phyloP scores from a whole-genome alignment of 2,113 vertebrate genomes.

The Hypanus sabinus region DNA sequence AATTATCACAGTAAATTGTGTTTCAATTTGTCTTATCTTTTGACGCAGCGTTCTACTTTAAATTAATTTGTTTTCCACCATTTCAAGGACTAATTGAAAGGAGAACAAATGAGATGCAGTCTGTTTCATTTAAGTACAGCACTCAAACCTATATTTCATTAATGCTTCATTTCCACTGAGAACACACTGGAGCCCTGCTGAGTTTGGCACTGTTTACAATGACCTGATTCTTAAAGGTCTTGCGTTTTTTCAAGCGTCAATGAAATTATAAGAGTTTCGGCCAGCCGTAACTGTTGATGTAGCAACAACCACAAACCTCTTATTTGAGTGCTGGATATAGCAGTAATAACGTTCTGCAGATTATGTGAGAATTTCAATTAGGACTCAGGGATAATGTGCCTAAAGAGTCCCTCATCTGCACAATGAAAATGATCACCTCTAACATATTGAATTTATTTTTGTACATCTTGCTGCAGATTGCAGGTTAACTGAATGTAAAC shows the following conservation, averaged over 20 bases:
- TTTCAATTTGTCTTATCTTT: conserved; percentile 32
- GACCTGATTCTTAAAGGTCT: background rate
- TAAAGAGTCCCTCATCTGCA: background rate
- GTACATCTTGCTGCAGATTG: background rate
- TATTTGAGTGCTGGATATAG: background rate
- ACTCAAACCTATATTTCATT: conserved; percentile 24
- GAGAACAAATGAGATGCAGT: conserved; percentile 44
- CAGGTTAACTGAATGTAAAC: background rate
- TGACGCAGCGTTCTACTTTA: conserved; percentile 28
- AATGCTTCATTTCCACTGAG: background rate
- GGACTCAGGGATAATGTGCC: background rate
- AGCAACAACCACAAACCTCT: background rate
- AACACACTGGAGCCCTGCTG: background rate
- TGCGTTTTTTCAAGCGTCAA: background rate
- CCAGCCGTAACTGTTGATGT: conserved; percentile 15
- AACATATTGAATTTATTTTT: background rate
- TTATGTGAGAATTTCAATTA: background rate
- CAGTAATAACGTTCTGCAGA: background rate
- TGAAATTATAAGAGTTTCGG: background rate
- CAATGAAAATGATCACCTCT: background rate
- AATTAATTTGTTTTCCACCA: conserved; percentile 50
- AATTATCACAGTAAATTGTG: conserved; percentile 40
- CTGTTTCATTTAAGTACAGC: conserved; percentile 39
- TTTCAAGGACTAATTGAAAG: conserved; percentile 48
- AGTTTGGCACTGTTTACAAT: background rate